These are phyloP conservation scores for Centropus unirufus DNA, from an alignment of 2,113 vertebrate genomes.

Conservation along the genomic window DNA sequence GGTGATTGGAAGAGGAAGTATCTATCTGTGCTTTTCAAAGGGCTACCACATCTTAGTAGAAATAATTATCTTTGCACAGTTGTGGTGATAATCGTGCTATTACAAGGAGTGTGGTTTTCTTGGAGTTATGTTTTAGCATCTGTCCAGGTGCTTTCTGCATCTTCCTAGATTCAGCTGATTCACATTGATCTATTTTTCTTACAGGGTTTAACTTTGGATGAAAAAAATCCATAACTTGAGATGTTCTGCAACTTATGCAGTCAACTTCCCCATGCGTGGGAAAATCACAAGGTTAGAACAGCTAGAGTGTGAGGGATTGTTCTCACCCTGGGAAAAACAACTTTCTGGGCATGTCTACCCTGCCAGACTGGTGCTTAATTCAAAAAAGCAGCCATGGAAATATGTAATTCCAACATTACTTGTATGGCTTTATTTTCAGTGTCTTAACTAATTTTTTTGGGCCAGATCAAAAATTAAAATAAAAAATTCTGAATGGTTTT, in stretches of 20 bases:
- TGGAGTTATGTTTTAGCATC: background rate
- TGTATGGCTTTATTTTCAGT: background rate
- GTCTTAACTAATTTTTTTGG: background rate
- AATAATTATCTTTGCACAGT: background rate
- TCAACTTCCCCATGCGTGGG: background rate
- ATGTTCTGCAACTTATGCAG: background rate
- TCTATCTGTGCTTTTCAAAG: background rate
- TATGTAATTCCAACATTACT: background rate
- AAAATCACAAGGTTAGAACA: conserved; percentile 19
- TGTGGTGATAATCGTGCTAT: background rate
- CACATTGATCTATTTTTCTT: conserved; percentile 8
- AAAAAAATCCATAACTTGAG: background rate
- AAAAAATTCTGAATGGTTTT: background rate
- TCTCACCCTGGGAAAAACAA: conserved; percentile 42
- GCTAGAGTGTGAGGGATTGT: background rate
- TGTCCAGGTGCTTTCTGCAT: background rate
- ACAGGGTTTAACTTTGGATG: background rate
- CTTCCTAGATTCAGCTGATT: background rate
- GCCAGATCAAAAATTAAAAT: background rate
- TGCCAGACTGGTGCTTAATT: background rate
- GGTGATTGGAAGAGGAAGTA: background rate
- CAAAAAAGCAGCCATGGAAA: background rate
- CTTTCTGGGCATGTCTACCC: background rate
- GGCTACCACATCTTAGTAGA: background rate
- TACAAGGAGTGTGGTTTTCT: background rate